A percentile compares a stretch with the other conserved stretches of the same genome.
Conservation (phyloP, 1,140 invertebrate genomes). For the Battus philenor region DNA sequence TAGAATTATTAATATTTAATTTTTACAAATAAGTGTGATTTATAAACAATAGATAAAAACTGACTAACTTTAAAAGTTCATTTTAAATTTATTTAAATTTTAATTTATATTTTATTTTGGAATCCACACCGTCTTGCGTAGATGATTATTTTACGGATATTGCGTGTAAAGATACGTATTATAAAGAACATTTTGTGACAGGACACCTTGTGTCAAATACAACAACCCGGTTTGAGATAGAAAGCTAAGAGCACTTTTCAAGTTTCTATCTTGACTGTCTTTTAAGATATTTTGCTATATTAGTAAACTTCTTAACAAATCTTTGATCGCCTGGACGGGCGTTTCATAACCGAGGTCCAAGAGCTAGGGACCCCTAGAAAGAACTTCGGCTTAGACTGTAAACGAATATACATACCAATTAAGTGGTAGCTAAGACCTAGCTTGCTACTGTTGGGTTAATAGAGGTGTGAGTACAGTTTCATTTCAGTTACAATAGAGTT, state of each 20-base stretch:
- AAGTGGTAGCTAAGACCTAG: no score
- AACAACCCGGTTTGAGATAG: neutral
- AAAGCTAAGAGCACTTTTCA: neutral
- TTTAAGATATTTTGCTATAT: no score
- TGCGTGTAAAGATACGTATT: neutral
- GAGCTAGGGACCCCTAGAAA: no score
- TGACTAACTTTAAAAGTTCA: neutral
- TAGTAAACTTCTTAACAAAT: no score
- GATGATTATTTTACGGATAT: neutral
- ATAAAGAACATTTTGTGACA: neutral
- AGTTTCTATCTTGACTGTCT: no score
- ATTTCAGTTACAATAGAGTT: no score
- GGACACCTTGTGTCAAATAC: neutral
- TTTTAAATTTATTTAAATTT: neutral
- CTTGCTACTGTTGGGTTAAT: no score
- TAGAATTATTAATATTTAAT: neutral
- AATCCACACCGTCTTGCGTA: neutral
- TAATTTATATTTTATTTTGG: neutral
- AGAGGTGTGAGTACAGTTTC: no score
- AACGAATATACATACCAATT: no score
- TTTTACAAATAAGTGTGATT: neutral
- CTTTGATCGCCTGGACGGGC: no score
- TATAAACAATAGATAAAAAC: conserved; percentile 12
- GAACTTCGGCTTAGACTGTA: no score
- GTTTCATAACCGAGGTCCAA: no score